These are phyloP conservation scores for Antechinus flavipes DNA, from an alignment of 2,113 vertebrate genomes.

Conservation along the genomic window DNA sequence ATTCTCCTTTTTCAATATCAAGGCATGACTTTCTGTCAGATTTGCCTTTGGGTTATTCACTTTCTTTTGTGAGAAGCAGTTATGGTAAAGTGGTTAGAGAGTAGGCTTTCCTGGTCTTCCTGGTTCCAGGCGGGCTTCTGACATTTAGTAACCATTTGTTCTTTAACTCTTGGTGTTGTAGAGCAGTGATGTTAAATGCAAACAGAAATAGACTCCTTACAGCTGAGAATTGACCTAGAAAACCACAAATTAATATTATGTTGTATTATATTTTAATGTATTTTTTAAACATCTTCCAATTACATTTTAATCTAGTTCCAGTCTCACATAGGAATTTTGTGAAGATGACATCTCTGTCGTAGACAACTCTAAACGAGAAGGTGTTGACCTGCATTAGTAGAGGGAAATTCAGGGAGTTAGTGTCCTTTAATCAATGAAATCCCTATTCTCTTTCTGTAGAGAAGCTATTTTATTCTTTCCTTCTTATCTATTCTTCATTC, in stretches of 20 bases:
- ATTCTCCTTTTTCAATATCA: constrained; percentile 75
- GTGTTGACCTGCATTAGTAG: not conserved
- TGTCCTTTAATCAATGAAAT: not conserved
- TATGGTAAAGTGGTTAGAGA: not conserved
- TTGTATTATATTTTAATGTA: not conserved
- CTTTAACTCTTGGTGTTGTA: not conserved
- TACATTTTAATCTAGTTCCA: not conserved
- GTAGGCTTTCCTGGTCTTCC: not conserved
- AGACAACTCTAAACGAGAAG: not conserved
- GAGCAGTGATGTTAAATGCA: not conserved
- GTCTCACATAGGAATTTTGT: not conserved
- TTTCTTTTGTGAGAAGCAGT: constrained; percentile 34
- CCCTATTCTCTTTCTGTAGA: not conserved
- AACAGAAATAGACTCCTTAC: not conserved
- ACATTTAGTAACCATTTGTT: not conserved
- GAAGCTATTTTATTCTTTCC: constrained; percentile 71
- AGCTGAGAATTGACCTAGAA: not conserved
- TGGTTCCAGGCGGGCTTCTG: not conserved
- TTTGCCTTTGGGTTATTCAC: constrained; percentile 71
- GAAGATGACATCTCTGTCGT: not conserved
- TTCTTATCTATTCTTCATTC: constrained; percentile 75
- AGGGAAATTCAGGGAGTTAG: not conserved
- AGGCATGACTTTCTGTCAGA: constrained; percentile 79
- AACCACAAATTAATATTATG: not conserved
- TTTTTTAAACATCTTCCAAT: not conserved